Evolutionary conservation across 2,113 vertebrate genomes (phyloP), one percentile per base, ranked within the genome.

Genomic region (Chinchilla lanigera): DNA sequence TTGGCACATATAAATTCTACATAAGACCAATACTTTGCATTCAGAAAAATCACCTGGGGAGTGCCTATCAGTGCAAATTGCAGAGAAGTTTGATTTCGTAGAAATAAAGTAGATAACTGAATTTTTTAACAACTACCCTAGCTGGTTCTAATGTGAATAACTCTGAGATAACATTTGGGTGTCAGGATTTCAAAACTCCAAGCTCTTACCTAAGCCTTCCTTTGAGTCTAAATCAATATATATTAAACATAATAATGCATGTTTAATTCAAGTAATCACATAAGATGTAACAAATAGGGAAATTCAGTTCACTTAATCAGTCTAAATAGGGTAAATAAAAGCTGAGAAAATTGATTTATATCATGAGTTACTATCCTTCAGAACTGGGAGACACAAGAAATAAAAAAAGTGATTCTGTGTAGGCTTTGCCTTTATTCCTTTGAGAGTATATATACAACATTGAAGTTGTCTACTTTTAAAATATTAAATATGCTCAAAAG

Each of bases 121-220:
- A 60, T 86, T 89, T 93, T 94, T 67, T 47, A 93, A 65, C 44
- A 85, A 89, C 38, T 50, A 90, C 1, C 19, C 35, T 83, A 85
- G n/a, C n/a, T 91, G 47, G 93, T 85, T 90, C 50, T 87, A 84
- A 95, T 50, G 60, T 67, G 83, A 90, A 92, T 41, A 54, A 17
- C 88, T 97, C 91, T 86, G 52, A 95, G n/a, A 90, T 87, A 54
- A 69, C 38, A 93, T 85, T 93, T 38, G 77, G 13, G 44, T 87
- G 90, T 54, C 63, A 96, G 71, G 54, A 83, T 54, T 83, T 73
- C 44, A 97, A 77, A 33, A 61, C 73, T 73, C 38, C 41, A 94
- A 81, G 20, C 17, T 96, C 16, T 93, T 80, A 77, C 50, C 38
- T 58, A 47, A 93, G 69, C 22, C 33, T 93, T 10, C 22, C 35